A percentile compares a stretch with the other conserved stretches of the same genome.
Conservation (phyloP, 2,113 vertebrate species). For the Myiopsitta monachus region DNA sequence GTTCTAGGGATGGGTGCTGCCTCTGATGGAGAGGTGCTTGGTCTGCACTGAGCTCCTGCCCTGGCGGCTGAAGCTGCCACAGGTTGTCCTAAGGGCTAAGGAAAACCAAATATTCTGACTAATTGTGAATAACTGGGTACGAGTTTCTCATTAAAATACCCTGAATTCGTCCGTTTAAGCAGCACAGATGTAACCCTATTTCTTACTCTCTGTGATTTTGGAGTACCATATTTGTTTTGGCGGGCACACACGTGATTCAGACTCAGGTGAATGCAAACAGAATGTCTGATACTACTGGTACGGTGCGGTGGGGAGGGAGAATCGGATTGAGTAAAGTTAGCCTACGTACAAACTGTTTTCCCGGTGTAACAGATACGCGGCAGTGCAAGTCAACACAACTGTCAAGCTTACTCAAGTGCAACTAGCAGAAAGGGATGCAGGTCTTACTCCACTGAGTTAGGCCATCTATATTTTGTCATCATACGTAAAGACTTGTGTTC, state of each 20-base stretch:
- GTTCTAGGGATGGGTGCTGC: not conserved
- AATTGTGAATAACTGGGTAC: not conserved
- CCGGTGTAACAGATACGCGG: not conserved
- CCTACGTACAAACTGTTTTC: fast-evolving
- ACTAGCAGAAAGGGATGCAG: not conserved
- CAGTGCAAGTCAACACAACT: not conserved
- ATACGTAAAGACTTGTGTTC: not conserved
- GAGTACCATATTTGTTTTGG: not conserved
- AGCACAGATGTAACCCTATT: not conserved
- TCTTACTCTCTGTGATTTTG: fast-evolving
- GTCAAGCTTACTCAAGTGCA: not conserved
- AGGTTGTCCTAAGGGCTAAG: not conserved
- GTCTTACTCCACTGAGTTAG: not conserved
- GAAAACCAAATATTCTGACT: not conserved
- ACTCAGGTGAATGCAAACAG: not conserved
- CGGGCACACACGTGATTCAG: not conserved
- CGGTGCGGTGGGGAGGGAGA: not conserved
- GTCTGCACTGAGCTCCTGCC: not conserved
- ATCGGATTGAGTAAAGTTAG: not conserved
- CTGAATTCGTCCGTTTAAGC: not conserved
- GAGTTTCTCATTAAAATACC: fast-evolving
- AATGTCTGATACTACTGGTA: fast-evolving
- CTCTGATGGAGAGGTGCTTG: not conserved
- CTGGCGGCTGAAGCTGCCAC: not conserved
- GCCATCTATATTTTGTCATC: not conserved